Evolutionary conservation across 2,888 invertebrate genomes (phyloP).

Genomic region (Synergus itoensis): DNA sequence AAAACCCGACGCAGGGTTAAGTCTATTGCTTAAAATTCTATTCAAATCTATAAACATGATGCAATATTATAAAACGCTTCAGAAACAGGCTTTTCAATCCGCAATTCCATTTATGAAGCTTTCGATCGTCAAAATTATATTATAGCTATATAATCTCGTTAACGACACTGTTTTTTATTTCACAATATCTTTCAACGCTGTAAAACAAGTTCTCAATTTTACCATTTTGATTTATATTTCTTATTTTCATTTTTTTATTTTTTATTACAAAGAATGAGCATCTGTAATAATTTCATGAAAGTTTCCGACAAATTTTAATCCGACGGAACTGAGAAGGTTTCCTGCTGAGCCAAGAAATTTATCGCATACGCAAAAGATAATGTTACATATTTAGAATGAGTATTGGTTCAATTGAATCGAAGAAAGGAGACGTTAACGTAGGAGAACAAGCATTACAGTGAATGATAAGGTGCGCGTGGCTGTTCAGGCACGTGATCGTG

Average conservation of each 20-base stretch:
- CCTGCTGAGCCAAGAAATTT: neutral
- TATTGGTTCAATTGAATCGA: neutral
- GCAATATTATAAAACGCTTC: neutral
- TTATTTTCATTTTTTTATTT: no score
- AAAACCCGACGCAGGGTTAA: neutral
- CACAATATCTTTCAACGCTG: no score
- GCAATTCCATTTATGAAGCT: neutral
- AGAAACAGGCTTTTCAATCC: neutral
- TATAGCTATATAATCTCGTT: no score
- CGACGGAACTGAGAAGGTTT: neutral
- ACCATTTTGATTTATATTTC: no score
- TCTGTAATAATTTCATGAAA: neutral
- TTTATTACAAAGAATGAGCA: neutral
- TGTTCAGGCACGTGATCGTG: constrained; percentile 61
- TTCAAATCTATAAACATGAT: neutral
- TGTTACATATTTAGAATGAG: neutral
- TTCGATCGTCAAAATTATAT: neutral
- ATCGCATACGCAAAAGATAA: neutral
- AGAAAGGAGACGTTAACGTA: constrained; percentile 11
- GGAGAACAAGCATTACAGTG: neutral
- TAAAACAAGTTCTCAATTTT: no score
- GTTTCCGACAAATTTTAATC: neutral
- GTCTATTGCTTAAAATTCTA: neutral
- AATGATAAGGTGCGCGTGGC: constrained; percentile 30
- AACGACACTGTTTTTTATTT: no score